Evolutionary conservation across 2,113 vertebrate genomes (phyloP), one percentile per base, ranked within the genome.

Genomic region (Lagopus muta): DNA sequence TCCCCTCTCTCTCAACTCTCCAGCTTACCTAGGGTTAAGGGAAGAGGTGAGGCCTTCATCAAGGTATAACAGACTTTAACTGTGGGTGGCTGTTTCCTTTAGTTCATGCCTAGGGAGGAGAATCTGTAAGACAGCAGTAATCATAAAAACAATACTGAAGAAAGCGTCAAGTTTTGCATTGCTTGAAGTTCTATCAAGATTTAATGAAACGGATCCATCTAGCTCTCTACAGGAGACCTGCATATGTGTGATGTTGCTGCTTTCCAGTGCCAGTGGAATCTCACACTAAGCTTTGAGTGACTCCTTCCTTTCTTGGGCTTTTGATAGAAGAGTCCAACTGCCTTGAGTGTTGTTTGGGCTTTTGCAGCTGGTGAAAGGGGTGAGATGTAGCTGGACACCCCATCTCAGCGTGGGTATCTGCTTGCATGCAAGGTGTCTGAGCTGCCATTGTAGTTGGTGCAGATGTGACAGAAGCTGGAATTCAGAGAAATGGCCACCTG

Each of bases 61-160:
- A 58, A 80, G 88, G 57, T 91, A 25, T 64, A 55, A 67, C 64
- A 60, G 19, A n/a, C 20, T 88, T 74, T n/a, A 13, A 2, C 76
- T 78, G 75, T 95, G 95, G 85, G 79, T 94, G 82, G 74, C 86
- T 93, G 79, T 94, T 97, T 92, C 93, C 91, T 94, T 95, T 94
- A 61, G 65, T 74, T 32, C 6, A 30, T 25, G 40, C 30, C 5
- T 28, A 43, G 64, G 55, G 30, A 74, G 82, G 32, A 25, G 20
- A 91, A 15, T 77, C 75, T 89, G 73, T 34, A 36, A 80, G 75
- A 78, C 47, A 85, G 17, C 72, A 83, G 25, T 88, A 89, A 76
- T 85, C 25, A n/a, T 85, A 45, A 95, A 94, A 95, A n/a, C 30
- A 58, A 6, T 32, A 30, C 45, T 70, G 4, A 65, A 88, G 27